phyloP scores from a whole-genome alignment of 2,888 invertebrate species.

The Candidula unifasciata region DNA sequence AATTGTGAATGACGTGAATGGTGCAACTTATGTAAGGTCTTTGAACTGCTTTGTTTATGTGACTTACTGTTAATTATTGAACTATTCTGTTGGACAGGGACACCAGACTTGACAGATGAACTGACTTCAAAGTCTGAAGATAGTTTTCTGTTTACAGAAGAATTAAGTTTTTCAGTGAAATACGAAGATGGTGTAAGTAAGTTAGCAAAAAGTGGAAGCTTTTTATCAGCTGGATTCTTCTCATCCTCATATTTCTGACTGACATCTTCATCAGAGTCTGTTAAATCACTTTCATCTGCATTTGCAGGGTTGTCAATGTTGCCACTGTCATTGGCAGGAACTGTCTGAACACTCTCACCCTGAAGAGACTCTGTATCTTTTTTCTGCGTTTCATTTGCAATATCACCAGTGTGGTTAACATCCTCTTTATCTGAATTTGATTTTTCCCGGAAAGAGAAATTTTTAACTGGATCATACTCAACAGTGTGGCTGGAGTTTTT shows the following conservation, averaged over 20 bases:
- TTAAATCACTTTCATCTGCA: constrained; percentile 48
- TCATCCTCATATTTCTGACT: constrained; percentile 30
- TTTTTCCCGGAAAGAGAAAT: constrained; percentile 58
- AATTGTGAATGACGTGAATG: neutral
- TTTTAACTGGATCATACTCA: constrained; percentile 72
- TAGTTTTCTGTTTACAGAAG: neutral
- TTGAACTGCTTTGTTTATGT: constrained; percentile 22
- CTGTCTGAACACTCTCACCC: constrained; percentile 50
- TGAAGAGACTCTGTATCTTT: neutral
- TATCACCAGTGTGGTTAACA: neutral
- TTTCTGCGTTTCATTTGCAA: neutral
- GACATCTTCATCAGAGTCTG: constrained; percentile 50
- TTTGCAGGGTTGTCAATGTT: constrained; percentile 30
- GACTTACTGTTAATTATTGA: neutral
- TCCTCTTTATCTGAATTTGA: constrained; percentile 4
- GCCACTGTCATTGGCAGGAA: constrained; percentile 61
- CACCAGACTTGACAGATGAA: constrained; percentile 12
- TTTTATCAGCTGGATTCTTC: constrained; percentile 34
- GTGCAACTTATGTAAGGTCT: neutral
- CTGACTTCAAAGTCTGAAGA: constrained; percentile 15
- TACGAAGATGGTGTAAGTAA: constrained; percentile 46
- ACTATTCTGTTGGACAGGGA: neutral
- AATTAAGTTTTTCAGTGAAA: constrained; percentile 32
- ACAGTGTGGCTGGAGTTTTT: constrained; percentile 53
- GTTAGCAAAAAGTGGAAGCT: constrained; percentile 38